Base-by-base conservation (phyloP, 2,888 invertebrate species). In the Athripsodes cinereus region DNA sequence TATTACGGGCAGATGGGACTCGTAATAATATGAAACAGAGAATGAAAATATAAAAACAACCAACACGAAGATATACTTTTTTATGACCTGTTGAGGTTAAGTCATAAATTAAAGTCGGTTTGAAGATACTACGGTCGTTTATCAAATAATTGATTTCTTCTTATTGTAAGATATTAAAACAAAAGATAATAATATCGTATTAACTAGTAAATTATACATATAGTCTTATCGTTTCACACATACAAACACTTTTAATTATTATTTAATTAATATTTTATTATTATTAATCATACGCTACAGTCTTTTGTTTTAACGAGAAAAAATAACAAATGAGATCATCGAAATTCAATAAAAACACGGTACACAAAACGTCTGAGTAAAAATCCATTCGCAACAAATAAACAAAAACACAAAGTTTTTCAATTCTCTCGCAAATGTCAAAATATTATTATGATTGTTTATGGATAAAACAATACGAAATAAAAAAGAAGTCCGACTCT, bases 11-110 rank as follows among this genome's bases (percentile, higher is more conserved):
- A 19, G 57, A 16, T 21, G 48, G 53, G 46, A 21, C 31, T 21
- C 21, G 34, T 26, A 46, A 16, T 21, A 22, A n/a, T n/a, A n/a
- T n/a, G n/a, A 35, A 50, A 44, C 20, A 31, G 22, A 22, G 20
- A 31, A 26, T 40, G 3, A 40, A 40, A 16, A 40, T 8, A 40
- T 40, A 40, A 40, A 40, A 31, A 11, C 31, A 31, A 6, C 6
- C 31, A 11, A 11, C 31, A 6, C 31, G 11, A 6, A 31, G 11
- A 31, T 13, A 40, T 13, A 40, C 5, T 13, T 16, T 40, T 59
- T 59, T 55, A 55, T 34, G 40, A 46, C 40, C 55, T 46, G 46
- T 16, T 35, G 48, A 44, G 55, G 52, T 54, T 55, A 19, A 22
- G 52, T 20, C 18, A 46, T 59, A 59, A 59, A 55, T 55, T 40